Evolutionary conservation across 2,888 invertebrate species (phyloP), one percentile per base, ranked within the genome.

Genomic region (Drosophila tripunctata): DNA sequence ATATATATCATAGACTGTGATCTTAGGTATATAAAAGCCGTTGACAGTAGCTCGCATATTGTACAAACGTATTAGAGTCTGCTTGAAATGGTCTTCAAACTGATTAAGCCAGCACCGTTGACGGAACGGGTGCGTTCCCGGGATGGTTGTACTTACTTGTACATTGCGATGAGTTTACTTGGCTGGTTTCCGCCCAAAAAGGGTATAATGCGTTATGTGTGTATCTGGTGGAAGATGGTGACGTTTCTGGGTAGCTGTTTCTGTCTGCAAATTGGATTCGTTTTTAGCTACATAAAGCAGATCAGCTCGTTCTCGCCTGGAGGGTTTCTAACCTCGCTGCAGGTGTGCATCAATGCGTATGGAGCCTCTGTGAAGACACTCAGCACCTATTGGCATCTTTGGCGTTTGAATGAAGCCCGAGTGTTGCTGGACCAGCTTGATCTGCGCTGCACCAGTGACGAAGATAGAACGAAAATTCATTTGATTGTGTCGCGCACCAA

Each of bases 301-400:
- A 75, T 79, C 3, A 79, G 67, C 27, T 15, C 48, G 14, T 87
- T 88, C 36, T 41, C 69, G 6, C 81, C 87, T 0, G 78, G 80
- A 3, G 78, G 77, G 22, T 87, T 88, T 19, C 67, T 88, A 0
- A 85, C 89, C 6, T 88, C 88, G 0, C 64, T 88, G 22, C 87
- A 87, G 60, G 73, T 75, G 14, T 72, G 77, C 57, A 55, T 89
- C 17, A 89, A 88, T 38, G 73, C 74, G 0, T 70, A 74, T 5
- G 88, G 88, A 1, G 78, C 81, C n/a, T 78, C 76, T 1, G 60
- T 77, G 0, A 88, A 89, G 68, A 63, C 75, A 38, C 40, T 65
- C 10, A 67, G 81, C 0, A 75, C 83, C 4, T 74, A 70, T 3
- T 58, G 68, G 0, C 60, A 87, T 38, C 56, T 85, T 15, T 62